Base-by-base conservation (phyloP, 1,140 invertebrate species). In the Pseudomyrmex pallidus region DNA sequence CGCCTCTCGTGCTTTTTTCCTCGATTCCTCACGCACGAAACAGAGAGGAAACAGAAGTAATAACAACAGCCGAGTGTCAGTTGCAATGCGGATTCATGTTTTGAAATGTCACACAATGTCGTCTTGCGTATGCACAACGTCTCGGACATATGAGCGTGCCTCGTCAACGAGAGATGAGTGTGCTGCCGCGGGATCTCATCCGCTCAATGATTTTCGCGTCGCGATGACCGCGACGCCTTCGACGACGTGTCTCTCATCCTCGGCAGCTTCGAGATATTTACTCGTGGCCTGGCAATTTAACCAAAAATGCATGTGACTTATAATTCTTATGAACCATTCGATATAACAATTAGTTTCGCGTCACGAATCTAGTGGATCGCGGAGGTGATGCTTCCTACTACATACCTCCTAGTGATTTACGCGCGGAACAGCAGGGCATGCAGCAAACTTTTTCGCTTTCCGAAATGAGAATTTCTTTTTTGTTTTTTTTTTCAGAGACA, bases 81-180 rank as follows among this genome's bases (percentile, higher is more conserved):
- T 70, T 35, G 62, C 74, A 54, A 2, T 7, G 54, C 64, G 15
- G 87, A 84, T 84, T 84, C 88, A 90, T 91, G 76, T 90, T 89
- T 91, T 89, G 86, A 82, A 63, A 90, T 85, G 66, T 46, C 86
- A 87, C 80, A 85, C 80, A 85, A 82, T 84, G 73, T 91, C 87
- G 72, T 91, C 87, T 88, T 84, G 82, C 86, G 35, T 35, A 35
- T 35, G 4, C 35, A 35, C 35, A 35, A 91, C 89, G 90, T 88
- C 85, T 78, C 9, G n/a, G 57, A 17, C 57, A 59, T 59, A 59
- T 17, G n/a, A 5, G 35, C 35, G 35, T 35, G 35, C 2, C 57
- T 59, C 8, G 57, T 17, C 57, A 59, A 35, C 35, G 35, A 35
- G 35, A 35, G 35, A n/a, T n/a, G n/a, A 59, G 20, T 20, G 57